Conservation (phyloP, 2,888 invertebrate species). For the Cerceris rybyensis region DNA sequence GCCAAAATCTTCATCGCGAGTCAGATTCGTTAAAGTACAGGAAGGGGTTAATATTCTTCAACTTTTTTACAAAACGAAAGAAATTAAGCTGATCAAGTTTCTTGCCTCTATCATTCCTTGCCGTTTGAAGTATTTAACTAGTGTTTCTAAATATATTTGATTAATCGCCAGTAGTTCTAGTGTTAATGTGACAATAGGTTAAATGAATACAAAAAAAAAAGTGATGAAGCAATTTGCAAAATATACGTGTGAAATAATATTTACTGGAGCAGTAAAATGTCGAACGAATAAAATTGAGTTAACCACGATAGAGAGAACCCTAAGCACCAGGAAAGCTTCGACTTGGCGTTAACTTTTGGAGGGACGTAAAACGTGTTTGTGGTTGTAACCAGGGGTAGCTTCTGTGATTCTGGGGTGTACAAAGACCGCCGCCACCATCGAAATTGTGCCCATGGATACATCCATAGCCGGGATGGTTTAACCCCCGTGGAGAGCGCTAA, state of each 20-base stretch:
- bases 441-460: slow-evolving; percentile 43
- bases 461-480: slow-evolving; percentile 57
- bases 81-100: too few relatives aligned
- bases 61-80: too few relatives aligned
- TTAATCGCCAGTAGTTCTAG: too few relatives aligned
- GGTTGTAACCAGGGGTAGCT: slow-evolving; percentile 63
- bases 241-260: not conserved
- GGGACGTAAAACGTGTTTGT: slow-evolving; percentile 60
- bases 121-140: too few relatives aligned
- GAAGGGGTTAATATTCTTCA: too few relatives aligned
- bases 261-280: not conserved
- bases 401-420: slow-evolving; percentile 71
- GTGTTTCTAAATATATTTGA: too few relatives aligned
- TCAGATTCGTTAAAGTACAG: too few relatives aligned
- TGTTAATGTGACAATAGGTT: too few relatives aligned
- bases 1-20: too few relatives aligned
- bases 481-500: slow-evolving; percentile 67
- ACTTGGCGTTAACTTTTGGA: slow-evolving; percentile 52
- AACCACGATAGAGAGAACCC: slow-evolving; percentile 46
- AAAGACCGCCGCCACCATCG: slow-evolving; percentile 51
- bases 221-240: not conserved
- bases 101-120: too few relatives aligned
- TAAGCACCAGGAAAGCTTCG: slow-evolving; percentile 41
- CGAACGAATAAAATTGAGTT: slow-evolving; percentile 25
- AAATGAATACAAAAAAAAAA: too few relatives aligned